Percentiles rank a stretch among this genome's conserved stretches.
These are phyloP conservation scores for Drosophila serrata DNA, from an alignment of 1,140 invertebrate genomes.

Conservation along the genomic window DNA sequence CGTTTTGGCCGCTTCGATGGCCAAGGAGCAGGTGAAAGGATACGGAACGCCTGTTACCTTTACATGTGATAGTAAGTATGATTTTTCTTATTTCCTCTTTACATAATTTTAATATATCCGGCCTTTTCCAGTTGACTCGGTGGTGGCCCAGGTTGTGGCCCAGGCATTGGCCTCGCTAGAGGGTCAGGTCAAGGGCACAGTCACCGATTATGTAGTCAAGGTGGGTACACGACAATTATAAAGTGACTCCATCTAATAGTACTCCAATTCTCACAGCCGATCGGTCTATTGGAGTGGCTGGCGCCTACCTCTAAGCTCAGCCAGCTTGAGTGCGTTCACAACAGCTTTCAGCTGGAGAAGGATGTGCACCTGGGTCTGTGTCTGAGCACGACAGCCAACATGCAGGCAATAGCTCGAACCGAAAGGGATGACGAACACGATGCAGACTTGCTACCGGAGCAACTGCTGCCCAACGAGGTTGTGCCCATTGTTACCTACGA, in stretches of 20 bases:
- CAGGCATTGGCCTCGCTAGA: constrained; percentile 94
- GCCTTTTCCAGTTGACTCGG: constrained; percentile 91
- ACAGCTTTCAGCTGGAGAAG: constrained; percentile 96
- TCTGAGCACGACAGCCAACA: constrained; percentile 88
- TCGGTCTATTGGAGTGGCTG: constrained; percentile 82
- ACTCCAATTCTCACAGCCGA: constrained; percentile 46
- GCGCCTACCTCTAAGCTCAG: constrained; percentile 89
- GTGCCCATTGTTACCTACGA: constrained; percentile 89
- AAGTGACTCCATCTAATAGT: neutral
- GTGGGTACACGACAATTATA: constrained; percentile 4
- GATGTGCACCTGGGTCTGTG: constrained; percentile 93
- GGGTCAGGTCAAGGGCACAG: constrained; percentile 88
- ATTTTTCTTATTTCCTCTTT: no score
- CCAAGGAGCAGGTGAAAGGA: constrained; percentile 84
- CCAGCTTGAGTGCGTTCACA: constrained; percentile 97
- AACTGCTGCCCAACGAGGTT: constrained; percentile 91
- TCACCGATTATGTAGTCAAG: constrained; percentile 89
- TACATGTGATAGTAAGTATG: constrained; percentile 92
- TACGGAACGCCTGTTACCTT: constrained; percentile 91
- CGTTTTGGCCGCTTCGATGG: constrained; percentile 71
- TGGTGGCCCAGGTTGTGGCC: constrained; percentile 94
- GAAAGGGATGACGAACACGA: constrained; percentile 92
- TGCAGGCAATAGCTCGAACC: constrained; percentile 85
- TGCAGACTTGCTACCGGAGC: constrained; percentile 89
- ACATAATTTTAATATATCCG: neutral